Evolutionary conservation across 1,140 invertebrate genomes (phyloP).

Genomic region (Atopsyche davidsoni): DNA sequence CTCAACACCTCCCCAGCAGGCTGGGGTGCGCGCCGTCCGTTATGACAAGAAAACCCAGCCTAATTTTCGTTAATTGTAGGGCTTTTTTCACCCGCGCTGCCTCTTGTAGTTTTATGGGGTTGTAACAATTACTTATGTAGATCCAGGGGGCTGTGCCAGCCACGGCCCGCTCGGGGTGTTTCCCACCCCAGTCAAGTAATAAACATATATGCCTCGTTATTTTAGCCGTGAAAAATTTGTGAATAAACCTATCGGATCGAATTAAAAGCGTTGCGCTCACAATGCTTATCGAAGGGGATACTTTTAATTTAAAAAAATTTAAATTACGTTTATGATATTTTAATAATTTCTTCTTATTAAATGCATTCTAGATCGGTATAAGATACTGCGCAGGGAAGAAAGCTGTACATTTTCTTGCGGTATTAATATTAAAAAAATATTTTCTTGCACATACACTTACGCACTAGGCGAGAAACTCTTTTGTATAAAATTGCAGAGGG

Average conservation of each 20-base stretch:
- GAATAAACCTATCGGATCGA: not conserved
- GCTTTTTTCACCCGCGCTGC: constrained; percentile 25
- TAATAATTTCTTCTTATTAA: too few species aligned
- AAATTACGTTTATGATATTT: too few species aligned
- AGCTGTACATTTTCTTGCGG: too few species aligned
- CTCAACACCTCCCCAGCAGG: constrained; percentile 4
- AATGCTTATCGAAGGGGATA: not conserved
- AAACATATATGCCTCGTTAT: too few species aligned
- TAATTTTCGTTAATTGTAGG: constrained; percentile 31
- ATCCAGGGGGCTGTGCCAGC: constrained; percentile 18
- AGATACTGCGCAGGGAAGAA: too few species aligned
- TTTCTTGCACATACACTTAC: too few species aligned
- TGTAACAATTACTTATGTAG: constrained; percentile 31
- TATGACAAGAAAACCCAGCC: constrained; percentile 18
- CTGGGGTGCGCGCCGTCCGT: not conserved
- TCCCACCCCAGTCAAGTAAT: too few species aligned
- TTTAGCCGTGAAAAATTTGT: constrained; percentile 2
- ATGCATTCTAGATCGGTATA: too few species aligned
- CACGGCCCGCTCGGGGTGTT: constrained; percentile 10
- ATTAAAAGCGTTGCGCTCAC: not conserved
- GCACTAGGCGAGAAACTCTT: too few species aligned
- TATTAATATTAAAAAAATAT: too few species aligned
- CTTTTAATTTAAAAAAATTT: too few species aligned
- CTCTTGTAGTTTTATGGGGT: constrained; percentile 26
- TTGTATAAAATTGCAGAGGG: too few species aligned